Conservation (phyloP, 2,888 invertebrate genomes). For the Catotricha subobsoleta region DNA sequence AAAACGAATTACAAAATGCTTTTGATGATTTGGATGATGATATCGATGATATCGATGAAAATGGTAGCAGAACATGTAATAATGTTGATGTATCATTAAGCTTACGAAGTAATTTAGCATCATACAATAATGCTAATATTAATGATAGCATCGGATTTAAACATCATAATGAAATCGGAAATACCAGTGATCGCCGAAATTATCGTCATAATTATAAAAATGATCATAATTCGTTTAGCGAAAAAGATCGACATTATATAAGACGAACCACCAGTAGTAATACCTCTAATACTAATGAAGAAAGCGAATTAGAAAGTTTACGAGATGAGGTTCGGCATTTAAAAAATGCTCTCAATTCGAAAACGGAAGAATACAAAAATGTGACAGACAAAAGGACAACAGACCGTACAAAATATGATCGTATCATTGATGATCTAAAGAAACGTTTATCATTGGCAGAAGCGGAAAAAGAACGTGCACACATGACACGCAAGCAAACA, state of each 20-base stretch:
- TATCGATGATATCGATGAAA: conserved; percentile 44
- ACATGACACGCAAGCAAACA: conserved; percentile 39
- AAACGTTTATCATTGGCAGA: conserved; percentile 38
- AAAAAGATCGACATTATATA: no score
- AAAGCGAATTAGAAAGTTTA: conserved; percentile 22
- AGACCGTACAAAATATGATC: conserved; percentile 17
- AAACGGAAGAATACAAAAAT: conserved; percentile 21
- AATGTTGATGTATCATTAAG: background rate
- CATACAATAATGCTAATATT: background rate
- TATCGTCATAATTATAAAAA: no score
- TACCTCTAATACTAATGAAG: no score
- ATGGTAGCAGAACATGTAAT: conserved; percentile 27
- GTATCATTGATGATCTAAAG: conserved; percentile 33
- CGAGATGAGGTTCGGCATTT: conserved; percentile 2
- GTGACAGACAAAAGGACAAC: conserved; percentile 24
- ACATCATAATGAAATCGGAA: no score
- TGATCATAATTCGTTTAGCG: no score
- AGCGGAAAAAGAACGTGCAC: conserved; percentile 40
- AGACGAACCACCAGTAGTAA: no score
- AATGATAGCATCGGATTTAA: no score
- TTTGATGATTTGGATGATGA: conserved; percentile 50
- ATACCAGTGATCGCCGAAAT: no score
- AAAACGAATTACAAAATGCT: conserved; percentile 43
- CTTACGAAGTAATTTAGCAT: background rate
- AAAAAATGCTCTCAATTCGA: conserved; percentile 7